These are phyloP conservation scores for Pantherophis vulpinus DNA, from an alignment of 2,797 vertebrate species.

Conservation along the genomic window DNA sequence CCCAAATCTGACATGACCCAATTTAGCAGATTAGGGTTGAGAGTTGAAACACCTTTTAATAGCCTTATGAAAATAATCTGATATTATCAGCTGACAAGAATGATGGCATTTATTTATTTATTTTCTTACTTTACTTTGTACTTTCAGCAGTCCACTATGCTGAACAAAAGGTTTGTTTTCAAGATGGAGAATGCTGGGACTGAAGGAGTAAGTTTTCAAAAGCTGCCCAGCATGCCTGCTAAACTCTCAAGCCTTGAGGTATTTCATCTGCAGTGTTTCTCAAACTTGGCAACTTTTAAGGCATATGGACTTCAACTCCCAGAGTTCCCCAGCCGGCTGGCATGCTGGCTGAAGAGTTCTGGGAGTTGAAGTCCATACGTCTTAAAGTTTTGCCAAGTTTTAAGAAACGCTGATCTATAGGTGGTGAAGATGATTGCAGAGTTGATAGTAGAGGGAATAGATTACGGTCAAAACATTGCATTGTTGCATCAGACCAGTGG, in stretches of 20 bases:
- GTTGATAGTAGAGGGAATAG: background rate
- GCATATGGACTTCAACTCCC: background rate
- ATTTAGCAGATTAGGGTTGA: background rate
- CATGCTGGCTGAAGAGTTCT: background rate
- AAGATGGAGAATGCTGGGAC: background rate
- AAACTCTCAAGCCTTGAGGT: background rate
- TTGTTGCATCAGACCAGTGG: background rate
- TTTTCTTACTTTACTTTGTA: background rate
- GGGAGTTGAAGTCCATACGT: background rate
- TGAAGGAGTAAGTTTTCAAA: background rate
- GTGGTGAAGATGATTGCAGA: background rate
- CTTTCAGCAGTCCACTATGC: background rate
- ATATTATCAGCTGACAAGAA: constrained; percentile 27
- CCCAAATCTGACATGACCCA: background rate
- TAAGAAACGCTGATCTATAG: background rate
- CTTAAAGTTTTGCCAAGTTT: background rate
- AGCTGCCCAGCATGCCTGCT: background rate
- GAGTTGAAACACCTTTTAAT: background rate
- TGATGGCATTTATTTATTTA: constrained; percentile 36
- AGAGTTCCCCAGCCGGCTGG: background rate
- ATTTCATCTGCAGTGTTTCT: background rate
- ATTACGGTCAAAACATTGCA: background rate
- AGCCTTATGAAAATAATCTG: background rate
- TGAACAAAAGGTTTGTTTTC: background rate
- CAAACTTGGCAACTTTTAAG: background rate